Evolutionary conservation across 2,797 vertebrate genomes (phyloP).

Genomic region (Sebastes itinus): DNA sequence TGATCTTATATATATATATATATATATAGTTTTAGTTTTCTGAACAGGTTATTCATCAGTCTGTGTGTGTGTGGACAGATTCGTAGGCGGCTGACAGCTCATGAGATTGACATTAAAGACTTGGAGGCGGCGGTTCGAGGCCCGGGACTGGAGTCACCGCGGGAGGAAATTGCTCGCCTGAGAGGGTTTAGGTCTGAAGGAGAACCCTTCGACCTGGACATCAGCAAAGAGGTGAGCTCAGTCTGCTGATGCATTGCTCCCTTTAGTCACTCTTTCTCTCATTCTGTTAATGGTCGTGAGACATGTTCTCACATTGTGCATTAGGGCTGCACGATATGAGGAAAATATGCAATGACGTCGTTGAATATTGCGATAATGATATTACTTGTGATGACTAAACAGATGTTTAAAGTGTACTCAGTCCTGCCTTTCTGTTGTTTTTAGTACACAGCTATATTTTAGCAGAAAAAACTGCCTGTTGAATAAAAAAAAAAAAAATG

Average conservation of each 20-base stretch:
- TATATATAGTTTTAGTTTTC: no score
- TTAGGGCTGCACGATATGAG: background rate
- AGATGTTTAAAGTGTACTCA: no score
- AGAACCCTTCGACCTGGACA: constrained; percentile 86
- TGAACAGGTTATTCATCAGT: no score
- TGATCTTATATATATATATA: no score
- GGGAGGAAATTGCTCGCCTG: constrained; percentile 92
- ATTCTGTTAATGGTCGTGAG: background rate
- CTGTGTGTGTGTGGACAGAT: constrained; percentile 77
- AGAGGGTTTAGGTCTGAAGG: constrained; percentile 88
- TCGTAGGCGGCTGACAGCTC: constrained; percentile 90
- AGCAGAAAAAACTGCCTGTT: no score
- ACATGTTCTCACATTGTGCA: background rate
- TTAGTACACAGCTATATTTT: no score
- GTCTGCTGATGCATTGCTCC: background rate
- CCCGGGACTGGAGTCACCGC: constrained; percentile 88
- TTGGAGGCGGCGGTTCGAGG: constrained; percentile 91
- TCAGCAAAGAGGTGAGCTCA: constrained; percentile 85
- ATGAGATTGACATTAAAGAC: constrained; percentile 95
- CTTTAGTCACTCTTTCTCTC: background rate
- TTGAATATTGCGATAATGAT: no score
- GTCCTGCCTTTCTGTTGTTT: no score
- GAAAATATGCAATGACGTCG: background rate
- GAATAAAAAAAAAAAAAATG: no score
- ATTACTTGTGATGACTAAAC: no score